phyloP scores from a whole-genome alignment of 2,797 vertebrate species.

The Antennarius maculatus region DNA sequence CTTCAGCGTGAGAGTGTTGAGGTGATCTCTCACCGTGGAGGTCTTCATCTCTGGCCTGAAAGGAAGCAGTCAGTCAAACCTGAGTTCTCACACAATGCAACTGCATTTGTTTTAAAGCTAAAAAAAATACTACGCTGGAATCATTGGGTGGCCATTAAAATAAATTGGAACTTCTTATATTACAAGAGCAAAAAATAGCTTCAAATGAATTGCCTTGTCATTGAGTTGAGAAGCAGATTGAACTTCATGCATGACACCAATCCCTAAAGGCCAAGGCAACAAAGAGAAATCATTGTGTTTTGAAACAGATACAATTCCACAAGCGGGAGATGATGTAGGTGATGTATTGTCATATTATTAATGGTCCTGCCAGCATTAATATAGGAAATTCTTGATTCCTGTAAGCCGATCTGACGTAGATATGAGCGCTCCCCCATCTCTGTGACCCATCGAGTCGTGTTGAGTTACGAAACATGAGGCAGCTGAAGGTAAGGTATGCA shows the following conservation, averaged over 20 bases:
- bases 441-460: slow-evolving; percentile 76
- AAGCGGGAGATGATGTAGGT: slow-evolving; percentile 42
- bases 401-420: slow-evolving; percentile 73
- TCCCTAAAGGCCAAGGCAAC: slow-evolving; percentile 46
- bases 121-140: slow-evolving; percentile 33
- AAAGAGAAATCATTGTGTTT: slow-evolving; percentile 41
- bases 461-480: slow-evolving; percentile 82
- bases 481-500: slow-evolving; percentile 83
- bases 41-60: slow-evolving; percentile 82
- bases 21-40: slow-evolving; percentile 77
- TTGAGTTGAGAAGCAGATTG: slow-evolving; percentile 23
- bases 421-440: slow-evolving; percentile 72
- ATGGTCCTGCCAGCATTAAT: slow-evolving; percentile 66
- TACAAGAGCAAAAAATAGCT: slow-evolving; percentile 51
- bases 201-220: slow-evolving; percentile 44
- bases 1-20: slow-evolving; percentile 72
- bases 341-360: slow-evolving; percentile 69
- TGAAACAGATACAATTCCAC: slow-evolving; percentile 48
- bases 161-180: slow-evolving; percentile 47
- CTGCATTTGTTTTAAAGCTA: slow-evolving; percentile 18
- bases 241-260: slow-evolving; percentile 26
- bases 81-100: slow-evolving; percentile 12
- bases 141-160: slow-evolving; percentile 38
- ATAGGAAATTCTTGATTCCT: slow-evolving; percentile 77
- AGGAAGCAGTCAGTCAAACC: slow-evolving; percentile 32